These are phyloP conservation scores for Champsocephalus esox DNA, from an alignment of 2,797 vertebrate genomes.

Conservation along the genomic window DNA sequence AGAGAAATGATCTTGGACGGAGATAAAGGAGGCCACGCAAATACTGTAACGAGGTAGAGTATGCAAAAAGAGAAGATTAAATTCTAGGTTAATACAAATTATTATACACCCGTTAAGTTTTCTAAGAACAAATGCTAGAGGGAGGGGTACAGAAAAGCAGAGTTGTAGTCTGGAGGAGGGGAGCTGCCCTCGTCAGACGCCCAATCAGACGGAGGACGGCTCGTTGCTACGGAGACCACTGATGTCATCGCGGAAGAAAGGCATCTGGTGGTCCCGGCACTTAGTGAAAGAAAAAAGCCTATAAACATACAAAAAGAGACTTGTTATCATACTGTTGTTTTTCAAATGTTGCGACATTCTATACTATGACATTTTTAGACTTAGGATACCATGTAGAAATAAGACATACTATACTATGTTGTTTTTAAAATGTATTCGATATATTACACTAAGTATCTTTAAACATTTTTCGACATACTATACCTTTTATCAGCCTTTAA, in stretches of 20 bases:
- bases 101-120: neutral
- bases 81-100: neutral
- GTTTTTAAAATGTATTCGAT: neutral
- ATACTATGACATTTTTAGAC: no score
- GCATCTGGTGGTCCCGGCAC: conserved; percentile 77
- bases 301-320: conserved; percentile 39
- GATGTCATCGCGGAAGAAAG: conserved; percentile 75
- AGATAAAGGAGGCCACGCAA: conserved; percentile 3
- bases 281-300: conserved; percentile 85
- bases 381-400: no score
- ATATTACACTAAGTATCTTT: neutral
- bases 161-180: conserved; percentile 88
- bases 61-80: conserved; percentile 18
- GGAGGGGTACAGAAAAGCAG: conserved; percentile 81
- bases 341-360: no score
- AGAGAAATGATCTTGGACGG: neutral
- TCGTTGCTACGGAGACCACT: conserved; percentile 66
- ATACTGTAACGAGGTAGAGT: conserved; percentile 55
- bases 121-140: conserved; percentile 62
- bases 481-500: no score
- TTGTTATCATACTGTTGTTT: no score
- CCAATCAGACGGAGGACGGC: conserved; percentile 61
- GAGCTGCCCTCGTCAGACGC: conserved; percentile 73
- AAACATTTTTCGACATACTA: no score
- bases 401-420: no score